Evolutionary conservation across 2,888 invertebrate genomes (phyloP).

Genomic region (Drosophila flavopinicola): DNA sequence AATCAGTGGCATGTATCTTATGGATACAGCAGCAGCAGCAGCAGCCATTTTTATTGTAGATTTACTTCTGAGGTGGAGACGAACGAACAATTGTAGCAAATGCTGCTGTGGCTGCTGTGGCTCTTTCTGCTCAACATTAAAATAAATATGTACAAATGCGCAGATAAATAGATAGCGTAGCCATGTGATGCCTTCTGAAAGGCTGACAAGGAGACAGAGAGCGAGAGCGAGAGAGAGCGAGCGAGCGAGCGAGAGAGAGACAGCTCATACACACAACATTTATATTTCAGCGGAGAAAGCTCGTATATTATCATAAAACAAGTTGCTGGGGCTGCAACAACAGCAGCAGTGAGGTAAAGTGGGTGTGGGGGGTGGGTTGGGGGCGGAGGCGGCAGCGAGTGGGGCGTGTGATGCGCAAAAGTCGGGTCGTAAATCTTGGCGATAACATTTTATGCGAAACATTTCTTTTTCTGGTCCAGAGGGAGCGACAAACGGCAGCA

Average conservation of each 20-base stretch:
- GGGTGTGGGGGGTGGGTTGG: neutral
- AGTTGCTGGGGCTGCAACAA: conserved; percentile 70
- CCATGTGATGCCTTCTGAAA: conserved; percentile 62
- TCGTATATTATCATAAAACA: conserved; percentile 85
- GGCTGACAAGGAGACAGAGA: conserved; percentile 53
- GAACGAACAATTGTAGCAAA: conserved; percentile 74
- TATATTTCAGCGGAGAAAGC: conserved; percentile 84
- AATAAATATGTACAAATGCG: conserved; percentile 81
- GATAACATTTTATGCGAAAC: conserved; percentile 85
- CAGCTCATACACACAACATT: conserved; percentile 80
- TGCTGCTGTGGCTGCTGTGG: conserved; percentile 16
- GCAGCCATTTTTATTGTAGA: conserved; percentile 75
- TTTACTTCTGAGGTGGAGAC: conserved; percentile 64
- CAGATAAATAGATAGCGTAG: conserved; percentile 68
- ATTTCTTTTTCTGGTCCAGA: conserved; percentile 83
- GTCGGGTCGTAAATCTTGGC: conserved; percentile 85
- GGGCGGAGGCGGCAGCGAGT: conserved; percentile 18
- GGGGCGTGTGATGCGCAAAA: conserved; percentile 84
- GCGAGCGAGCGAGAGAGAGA: conserved; percentile 30
- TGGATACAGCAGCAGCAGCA: conserved; percentile 57
- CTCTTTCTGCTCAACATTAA: conserved; percentile 70
- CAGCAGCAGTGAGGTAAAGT: conserved; percentile 17
- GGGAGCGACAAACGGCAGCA: conserved; percentile 66
- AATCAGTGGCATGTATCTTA: conserved; percentile 78
- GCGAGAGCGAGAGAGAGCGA: conserved; percentile 36